Conservation (phyloP, 2,888 invertebrate genomes). For the Rhogogaster chlorosoma region DNA sequence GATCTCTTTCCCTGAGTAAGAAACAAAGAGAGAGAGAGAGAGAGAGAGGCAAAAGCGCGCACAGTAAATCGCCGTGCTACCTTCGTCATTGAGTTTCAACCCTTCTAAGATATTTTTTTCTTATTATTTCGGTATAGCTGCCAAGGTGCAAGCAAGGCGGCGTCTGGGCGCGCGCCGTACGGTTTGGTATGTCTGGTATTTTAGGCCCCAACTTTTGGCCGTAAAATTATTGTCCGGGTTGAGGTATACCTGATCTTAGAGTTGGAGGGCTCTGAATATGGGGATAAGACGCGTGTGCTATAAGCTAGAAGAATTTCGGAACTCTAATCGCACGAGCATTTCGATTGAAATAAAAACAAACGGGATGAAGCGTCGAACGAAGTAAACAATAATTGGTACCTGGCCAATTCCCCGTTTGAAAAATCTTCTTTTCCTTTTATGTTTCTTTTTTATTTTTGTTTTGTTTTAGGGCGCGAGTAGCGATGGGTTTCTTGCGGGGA, state of each 20-base stretch:
- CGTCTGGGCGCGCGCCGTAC: conserved; percentile 77
- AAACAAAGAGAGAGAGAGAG: neutral
- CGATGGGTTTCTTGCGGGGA: neutral
- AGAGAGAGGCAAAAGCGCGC: neutral
- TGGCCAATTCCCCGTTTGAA: neutral
- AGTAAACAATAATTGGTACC: neutral
- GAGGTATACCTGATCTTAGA: neutral
- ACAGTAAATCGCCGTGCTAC: neutral
- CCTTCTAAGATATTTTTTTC: conserved; percentile 43
- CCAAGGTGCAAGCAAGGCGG: conserved; percentile 64
- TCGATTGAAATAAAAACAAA: neutral
- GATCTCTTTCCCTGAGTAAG: neutral
- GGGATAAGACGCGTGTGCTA: too few species aligned
- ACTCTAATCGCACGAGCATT: too few species aligned
- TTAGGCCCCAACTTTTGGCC: conserved; percentile 63
- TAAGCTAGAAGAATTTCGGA: too few species aligned
- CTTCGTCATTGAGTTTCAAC: conserved; percentile 58
- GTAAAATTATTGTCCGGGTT: conserved; percentile 66
- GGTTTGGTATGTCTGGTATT: conserved; percentile 76
- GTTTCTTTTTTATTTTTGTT: neutral
- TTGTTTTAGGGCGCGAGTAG: neutral
- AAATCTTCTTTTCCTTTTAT: neutral
- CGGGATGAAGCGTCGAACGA: neutral
- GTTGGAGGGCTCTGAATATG: too few species aligned
- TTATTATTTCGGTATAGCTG: conserved; percentile 36